phyloP scores from a whole-genome alignment of 1,140 invertebrate species.

The Polypedilum vanderplanki region DNA sequence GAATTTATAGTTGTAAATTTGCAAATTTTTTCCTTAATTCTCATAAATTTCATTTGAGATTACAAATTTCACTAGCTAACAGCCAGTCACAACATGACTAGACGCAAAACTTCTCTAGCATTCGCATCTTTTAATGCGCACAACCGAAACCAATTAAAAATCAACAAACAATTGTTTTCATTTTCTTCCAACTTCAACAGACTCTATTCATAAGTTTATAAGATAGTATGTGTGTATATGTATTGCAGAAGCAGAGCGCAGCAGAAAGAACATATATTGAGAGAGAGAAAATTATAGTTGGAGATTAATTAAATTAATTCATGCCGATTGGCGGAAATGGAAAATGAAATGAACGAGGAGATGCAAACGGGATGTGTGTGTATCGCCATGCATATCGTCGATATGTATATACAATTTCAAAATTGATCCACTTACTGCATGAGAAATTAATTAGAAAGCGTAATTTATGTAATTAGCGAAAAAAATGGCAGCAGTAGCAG shows the following conservation, averaged over 20 bases:
- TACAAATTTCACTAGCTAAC: too few relatives aligned
- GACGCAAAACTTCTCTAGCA: not conserved
- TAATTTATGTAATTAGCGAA: conserved; percentile 16
- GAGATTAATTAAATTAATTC: conserved; percentile 4
- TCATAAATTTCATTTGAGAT: too few relatives aligned
- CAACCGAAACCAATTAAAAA: conserved; percentile 9
- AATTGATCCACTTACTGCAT: conserved; percentile 17
- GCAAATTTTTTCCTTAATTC: too few relatives aligned
- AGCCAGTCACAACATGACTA: not conserved
- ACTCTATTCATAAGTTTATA: not conserved
- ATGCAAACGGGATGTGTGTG: not conserved
- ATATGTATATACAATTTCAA: not conserved
- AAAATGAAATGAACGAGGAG: not conserved
- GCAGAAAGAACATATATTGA: too few relatives aligned
- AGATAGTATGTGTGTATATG: too few relatives aligned
- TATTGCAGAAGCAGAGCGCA: too few relatives aligned
- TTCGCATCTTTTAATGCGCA: not conserved
- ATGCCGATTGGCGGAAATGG: not conserved
- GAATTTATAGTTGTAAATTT: too few relatives aligned
- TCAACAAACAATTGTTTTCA: not conserved
- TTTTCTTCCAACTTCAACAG: not conserved
- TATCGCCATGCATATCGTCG: not conserved
- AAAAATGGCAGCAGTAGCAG: not conserved
- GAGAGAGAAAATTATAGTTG: not conserved
- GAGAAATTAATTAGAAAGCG: conserved; percentile 18